Conservation (phyloP, 2,797 vertebrate species). For the Cirrhinus molitorella region DNA sequence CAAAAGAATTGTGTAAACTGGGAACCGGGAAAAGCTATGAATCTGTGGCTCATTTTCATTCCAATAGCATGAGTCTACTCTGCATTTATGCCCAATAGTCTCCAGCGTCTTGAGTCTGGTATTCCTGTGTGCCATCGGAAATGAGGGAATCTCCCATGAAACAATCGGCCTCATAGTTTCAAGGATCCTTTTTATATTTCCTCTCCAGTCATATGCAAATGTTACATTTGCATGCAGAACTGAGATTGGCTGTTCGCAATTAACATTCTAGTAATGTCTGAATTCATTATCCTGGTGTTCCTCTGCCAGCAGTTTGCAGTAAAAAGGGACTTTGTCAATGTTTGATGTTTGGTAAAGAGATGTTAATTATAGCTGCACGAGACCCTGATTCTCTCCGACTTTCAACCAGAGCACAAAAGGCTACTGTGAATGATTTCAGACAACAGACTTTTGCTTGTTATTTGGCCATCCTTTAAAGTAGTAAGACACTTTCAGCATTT, state of each 20-base stretch:
- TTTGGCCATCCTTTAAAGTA: conserved; percentile 36
- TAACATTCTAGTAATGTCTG: conserved; percentile 82
- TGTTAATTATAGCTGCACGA: conserved; percentile 71
- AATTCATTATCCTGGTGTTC: conserved; percentile 81
- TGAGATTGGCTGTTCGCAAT: conserved; percentile 79
- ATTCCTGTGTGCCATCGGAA: conserved; percentile 45
- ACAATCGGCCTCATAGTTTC: conserved; percentile 51
- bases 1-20: conserved; percentile 47
- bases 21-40: conserved; percentile 49
- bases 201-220: conserved; percentile 81
- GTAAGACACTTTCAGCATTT: conserved; percentile 48
- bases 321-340: conserved; percentile 89
- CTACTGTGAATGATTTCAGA: conserved; percentile 59
- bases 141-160: conserved; percentile 49
- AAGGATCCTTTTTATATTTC: conserved; percentile 55
- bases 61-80: conserved; percentile 37
- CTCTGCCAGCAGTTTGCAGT: conserved; percentile 84
- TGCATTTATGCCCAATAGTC: conserved; percentile 21
- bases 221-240: conserved; percentile 73
- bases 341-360: conserved; percentile 78
- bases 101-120: conserved; percentile 31
- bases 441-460: conserved; percentile 37
- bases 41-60: conserved; percentile 61
- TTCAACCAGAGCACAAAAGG: conserved; percentile 68
- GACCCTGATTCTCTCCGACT: conserved; percentile 67